Evolutionary conservation across 2,888 invertebrate genomes (phyloP), one percentile per base, ranked within the genome.

Genomic region (Zelleria hepariella): DNA sequence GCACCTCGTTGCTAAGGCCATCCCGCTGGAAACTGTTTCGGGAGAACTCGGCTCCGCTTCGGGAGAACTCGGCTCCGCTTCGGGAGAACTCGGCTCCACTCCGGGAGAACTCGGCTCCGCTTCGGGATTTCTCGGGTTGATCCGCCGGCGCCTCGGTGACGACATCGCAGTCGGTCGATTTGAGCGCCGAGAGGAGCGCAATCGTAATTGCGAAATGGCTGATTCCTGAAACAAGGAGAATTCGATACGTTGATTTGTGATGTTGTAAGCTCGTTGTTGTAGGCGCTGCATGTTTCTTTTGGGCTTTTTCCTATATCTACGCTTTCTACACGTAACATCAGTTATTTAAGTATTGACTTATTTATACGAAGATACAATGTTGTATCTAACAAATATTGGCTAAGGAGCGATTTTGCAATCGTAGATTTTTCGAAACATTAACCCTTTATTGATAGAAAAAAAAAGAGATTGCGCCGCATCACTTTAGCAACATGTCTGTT

Each of bases 221-320:
- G 65, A 69, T 71, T 74, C 77, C 87, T 87, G 85, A 0, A 86
- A 86, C 80, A 83, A 85, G 59, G 8, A 51, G 10, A 51, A 61
- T 63, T 60, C 59, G 48, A 18, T 54, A 6, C 15, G 26, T 54
- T 54, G 15, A 24, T n/a, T n/a, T 15, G n/a, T 2, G 2, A 49
- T 26, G 47, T 15, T 58, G 32, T 21, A 58, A 62, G 7, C 7
- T 32, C 2, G 7, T n/a, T n/a, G 10, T 10, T 5, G 6, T 10
- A 32, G 32, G 32, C 6, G 10, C 32, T 3, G 32, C 0, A 10
- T 32, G 32, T n/a, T n/a, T n/a, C n/a, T n/a, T n/a, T n/a, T n/a
- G n/a, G n/a, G n/a, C n/a, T n/a, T n/a, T n/a, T n/a, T n/a, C n/a
- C n/a, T n/a, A n/a, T n/a, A n/a, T n/a, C n/a, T n/a, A n/a, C n/a